Evolutionary conservation across 2,113 vertebrate species (phyloP).

Genomic region (Barbus barbus): DNA sequence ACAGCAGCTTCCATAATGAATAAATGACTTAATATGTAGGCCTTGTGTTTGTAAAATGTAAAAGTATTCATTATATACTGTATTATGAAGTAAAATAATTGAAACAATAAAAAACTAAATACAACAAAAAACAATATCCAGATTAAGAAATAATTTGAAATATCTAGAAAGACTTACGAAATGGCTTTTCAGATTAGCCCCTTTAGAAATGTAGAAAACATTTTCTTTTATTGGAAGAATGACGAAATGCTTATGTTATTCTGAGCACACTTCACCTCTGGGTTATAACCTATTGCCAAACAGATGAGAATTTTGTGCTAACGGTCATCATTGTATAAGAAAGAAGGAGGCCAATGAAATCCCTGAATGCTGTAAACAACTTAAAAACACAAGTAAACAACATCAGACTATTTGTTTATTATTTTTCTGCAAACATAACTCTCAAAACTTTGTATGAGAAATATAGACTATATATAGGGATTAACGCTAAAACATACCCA

Average conservation of each 20-base stretch:
- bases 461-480: too few species aligned
- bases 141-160: too few species aligned
- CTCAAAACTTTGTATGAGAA: too few species aligned
- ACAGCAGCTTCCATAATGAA: conserved; percentile 2
- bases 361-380: background rate
- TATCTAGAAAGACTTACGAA: background rate
- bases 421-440: too few species aligned
- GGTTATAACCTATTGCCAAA: background rate
- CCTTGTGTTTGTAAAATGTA: background rate
- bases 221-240: background rate
- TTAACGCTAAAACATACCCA: too few species aligned
- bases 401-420: too few species aligned
- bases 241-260: background rate
- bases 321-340: background rate
- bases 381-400: background rate
- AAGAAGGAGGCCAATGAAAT: background rate
- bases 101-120: background rate
- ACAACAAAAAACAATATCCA: background rate
- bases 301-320: background rate
- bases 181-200: background rate
- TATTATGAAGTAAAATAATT: background rate
- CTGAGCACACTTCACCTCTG: background rate
- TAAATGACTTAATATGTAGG: background rate
- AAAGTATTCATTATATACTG: background rate
- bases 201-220: background rate